These are phyloP conservation scores for Campoletis raptor DNA, from an alignment of 2,888 invertebrate species.

Conservation along the genomic window DNA sequence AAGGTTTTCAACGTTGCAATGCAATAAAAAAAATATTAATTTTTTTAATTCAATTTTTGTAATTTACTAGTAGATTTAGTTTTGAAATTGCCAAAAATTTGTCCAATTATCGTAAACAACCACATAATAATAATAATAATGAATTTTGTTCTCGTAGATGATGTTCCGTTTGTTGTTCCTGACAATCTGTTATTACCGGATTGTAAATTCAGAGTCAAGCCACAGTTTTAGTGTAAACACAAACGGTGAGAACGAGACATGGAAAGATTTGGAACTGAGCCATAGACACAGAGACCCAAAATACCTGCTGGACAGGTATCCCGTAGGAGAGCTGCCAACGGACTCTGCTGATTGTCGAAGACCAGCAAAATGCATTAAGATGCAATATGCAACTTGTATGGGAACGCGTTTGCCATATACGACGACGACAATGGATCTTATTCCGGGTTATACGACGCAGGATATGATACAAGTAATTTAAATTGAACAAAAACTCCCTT, in stretches of 20 bases:
- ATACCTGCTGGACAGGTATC: constrained; percentile 78
- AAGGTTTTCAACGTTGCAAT: neutral
- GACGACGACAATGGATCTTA: constrained; percentile 91
- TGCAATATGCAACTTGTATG: constrained; percentile 89
- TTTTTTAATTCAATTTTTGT: no score
- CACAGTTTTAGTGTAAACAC: constrained; percentile 74
- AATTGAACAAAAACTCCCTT: neutral
- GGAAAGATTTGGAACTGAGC: constrained; percentile 75
- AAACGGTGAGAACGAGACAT: constrained; percentile 76
- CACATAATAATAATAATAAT: neutral
- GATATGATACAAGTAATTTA: constrained; percentile 82
- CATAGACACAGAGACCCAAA: constrained; percentile 76
- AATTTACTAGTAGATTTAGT: no score
- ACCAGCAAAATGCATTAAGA: constrained; percentile 89
- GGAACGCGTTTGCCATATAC: constrained; percentile 92
- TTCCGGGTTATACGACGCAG: constrained; percentile 89
- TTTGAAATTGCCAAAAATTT: no score
- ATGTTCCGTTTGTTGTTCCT: constrained; percentile 49
- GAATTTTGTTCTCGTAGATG: constrained; percentile 48
- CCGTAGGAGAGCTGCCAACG: constrained; percentile 77
- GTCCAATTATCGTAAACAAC: no score
- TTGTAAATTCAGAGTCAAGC: constrained; percentile 73
- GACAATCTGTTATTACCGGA: constrained; percentile 34
- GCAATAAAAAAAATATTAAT: no score
- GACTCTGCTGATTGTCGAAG: constrained; percentile 87